A percentile compares a stretch with the other conserved stretches of the same genome.
phyloP scores from a whole-genome alignment of 2,797 vertebrate genomes.

The Aulostomus chinensis region DNA sequence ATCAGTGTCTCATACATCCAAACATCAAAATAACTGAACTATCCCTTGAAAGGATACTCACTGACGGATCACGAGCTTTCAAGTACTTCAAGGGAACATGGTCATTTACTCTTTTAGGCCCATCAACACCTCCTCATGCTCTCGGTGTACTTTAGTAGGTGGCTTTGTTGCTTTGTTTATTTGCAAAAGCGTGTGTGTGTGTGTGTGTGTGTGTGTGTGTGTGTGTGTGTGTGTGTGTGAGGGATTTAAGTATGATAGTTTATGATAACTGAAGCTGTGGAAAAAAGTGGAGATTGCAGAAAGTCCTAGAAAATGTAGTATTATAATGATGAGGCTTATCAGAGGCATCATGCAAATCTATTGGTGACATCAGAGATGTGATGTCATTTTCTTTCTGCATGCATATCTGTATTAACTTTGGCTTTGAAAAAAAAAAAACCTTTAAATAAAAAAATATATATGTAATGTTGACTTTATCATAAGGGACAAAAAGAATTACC shows the following conservation, averaged over 20 bases:
- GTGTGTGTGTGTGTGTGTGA: no score
- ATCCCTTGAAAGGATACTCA: no score
- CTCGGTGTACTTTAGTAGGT: no score
- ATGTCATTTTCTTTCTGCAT: background rate
- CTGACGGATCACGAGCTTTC: background rate
- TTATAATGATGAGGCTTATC: background rate
- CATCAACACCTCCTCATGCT: slow-evolving; percentile 2
- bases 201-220: no score
- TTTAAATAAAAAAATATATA: no score
- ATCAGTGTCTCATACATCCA: no score
- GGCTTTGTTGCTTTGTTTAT: no score
- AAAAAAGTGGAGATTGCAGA: background rate
- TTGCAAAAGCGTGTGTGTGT: no score
- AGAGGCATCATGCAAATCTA: no score
- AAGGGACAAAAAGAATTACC: no score
- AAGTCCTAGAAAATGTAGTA: slow-evolving; percentile 1
- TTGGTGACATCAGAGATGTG: background rate
- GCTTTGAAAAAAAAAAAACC: background rate
- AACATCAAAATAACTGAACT: no score
- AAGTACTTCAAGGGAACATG: slow-evolving; percentile 2
- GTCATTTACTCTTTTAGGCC: background rate
- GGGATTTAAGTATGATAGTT: background rate
- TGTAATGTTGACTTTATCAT: no score
- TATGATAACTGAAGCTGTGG: background rate
- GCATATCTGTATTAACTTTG: background rate